A percentile compares a stretch with the other conserved stretches of the same genome.
phyloP scores from a whole-genome alignment of 2,888 invertebrate species.

The Didymodactylos carnosus region DNA sequence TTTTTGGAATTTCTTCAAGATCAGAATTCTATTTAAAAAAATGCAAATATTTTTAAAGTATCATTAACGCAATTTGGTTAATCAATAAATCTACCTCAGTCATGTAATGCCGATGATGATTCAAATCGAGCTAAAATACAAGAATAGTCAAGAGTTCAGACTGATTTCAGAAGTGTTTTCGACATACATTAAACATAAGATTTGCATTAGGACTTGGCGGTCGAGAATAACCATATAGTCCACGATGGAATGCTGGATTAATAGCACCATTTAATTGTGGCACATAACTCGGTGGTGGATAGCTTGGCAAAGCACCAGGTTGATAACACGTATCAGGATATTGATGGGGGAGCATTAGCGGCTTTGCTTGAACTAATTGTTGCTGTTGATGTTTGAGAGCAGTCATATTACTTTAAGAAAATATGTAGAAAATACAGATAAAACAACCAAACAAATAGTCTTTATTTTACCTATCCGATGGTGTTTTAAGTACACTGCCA shows the following conservation, averaged over 20 bases:
- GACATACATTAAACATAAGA: too few species aligned
- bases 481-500: background rate
- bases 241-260: background rate
- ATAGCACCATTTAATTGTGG: background rate
- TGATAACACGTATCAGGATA: background rate
- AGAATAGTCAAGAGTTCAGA: background rate
- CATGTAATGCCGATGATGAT: background rate
- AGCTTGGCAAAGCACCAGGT: background rate
- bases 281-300: background rate
- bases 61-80: too few species aligned
- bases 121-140: background rate
- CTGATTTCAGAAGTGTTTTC: background rate
- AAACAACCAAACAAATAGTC: background rate
- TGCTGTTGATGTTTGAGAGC: background rate
- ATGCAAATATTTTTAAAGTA: background rate
- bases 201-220: background rate
- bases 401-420: background rate
- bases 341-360: background rate
- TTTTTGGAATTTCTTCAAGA: background rate
- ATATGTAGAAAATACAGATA: background rate
- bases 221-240: background rate
- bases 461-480: background rate
- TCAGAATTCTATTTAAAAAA: background rate
- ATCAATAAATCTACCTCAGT: background rate
- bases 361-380: background rate